Evolutionary conservation across 2,888 invertebrate genomes (phyloP), one percentile per base, ranked within the genome.

Genomic region (Acleris holmiana): DNA sequence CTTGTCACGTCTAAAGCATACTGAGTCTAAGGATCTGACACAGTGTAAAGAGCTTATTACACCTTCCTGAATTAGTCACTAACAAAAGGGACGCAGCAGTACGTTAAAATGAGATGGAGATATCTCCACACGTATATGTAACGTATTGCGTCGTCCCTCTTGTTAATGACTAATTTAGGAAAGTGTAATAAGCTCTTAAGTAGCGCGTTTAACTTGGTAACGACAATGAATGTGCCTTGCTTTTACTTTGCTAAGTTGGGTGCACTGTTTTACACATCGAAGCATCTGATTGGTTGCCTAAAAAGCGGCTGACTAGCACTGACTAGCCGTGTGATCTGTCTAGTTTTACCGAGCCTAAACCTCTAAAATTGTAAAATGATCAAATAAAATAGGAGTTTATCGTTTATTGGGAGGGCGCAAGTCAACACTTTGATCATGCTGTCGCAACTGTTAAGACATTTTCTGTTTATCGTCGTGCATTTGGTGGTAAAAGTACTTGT

Each of bases 251-350:
- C 70, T 69, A 81, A 75, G 83, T 85, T 90, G 87, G 85, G 70
- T 77, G 64, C 35, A 62, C 60, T 75, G 75, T 56, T 73, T 83
- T 84, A 75, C 93, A 93, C 92, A 79, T 77, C 76, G 72, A 75
- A 78, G 87, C 86, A 88, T 85, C 85, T 91, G 93, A 93, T 92
- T 92, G 92, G 93, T 68, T 72, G 72, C n/a, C 57, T 51, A 21
- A 85, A 85, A 88, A 88, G 85, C 87, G 87, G 88, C 84, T 87
- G 87, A 86, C 77, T 58, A 47, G 86, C 29, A 87, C 83, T 87
- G 87, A 85, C 76, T 54, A 21, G 54, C 79, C 80, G 83, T 83
- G 83, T 86, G 83, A 86, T 84, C 75, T 77, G 74, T 76, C 66
- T 58, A 67, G 69, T 73, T 76, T 70, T 72, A 73, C 71, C 74